Evolutionary conservation across 37 sponge, comb jelly and placozoan species (phyloP).

Genomic region (Beroe ovata): DNA sequence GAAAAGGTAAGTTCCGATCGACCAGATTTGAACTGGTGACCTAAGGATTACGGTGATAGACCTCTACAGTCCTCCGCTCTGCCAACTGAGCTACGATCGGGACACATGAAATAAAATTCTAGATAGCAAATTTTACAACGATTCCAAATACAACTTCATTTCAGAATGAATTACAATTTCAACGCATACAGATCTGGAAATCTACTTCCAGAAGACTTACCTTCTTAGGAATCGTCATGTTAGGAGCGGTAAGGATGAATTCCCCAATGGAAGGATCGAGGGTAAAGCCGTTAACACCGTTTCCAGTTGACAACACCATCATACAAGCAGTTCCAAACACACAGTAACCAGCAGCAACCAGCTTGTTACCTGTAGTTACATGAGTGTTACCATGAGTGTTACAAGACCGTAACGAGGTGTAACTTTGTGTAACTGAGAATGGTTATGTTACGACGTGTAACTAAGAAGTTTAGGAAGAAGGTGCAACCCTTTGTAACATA

Average conservation of each 20-base stretch:
- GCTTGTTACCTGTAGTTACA: slow-evolving; percentile 72
- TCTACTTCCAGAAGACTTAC: no score
- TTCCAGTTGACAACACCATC: slow-evolving; percentile 95
- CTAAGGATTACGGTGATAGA: slow-evolving; percentile 75
- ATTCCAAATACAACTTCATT: no score
- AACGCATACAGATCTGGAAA: no score
- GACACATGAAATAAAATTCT: no score
- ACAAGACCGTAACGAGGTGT: no score
- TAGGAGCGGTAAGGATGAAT: slow-evolving; percentile 87
- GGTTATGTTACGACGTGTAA: no score
- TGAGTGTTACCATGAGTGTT: no score
- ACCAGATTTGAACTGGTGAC: slow-evolving; percentile 91
- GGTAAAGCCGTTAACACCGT: slow-evolving; percentile 95
- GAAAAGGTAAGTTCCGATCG: slow-evolving; percentile 75
- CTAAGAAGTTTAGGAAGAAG: no score
- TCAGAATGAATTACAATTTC: no score
- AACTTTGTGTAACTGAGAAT: no score
- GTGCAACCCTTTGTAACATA: no score
- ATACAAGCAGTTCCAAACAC: slow-evolving; percentile 98
- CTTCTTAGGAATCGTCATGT: slow-evolving; percentile 76
- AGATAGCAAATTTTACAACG: no score
- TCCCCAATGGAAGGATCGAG: slow-evolving; percentile 97
- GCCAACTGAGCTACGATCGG: slow-evolving; percentile 84
- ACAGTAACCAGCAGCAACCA: slow-evolving; percentile 97
- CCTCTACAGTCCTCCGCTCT: slow-evolving; percentile 93